Percentiles rank a stretch among this genome's conserved stretches.
Evolutionary conservation across 2,113 vertebrate species (phyloP).

Genomic region (Aptenodytes patagonicus): DNA sequence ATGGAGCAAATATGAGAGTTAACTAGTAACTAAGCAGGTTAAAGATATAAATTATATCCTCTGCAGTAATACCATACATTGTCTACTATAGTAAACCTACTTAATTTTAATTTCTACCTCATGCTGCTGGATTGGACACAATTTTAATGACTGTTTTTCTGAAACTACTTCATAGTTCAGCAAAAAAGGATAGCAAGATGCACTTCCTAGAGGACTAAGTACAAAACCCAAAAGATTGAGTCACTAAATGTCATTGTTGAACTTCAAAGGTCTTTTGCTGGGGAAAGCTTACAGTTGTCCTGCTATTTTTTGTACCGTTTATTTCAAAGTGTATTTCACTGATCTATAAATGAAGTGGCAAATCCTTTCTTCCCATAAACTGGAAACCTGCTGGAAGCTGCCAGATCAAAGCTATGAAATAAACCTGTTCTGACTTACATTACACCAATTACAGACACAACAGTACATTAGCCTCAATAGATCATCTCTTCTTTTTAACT

Average conservation of each 20-base stretch:
- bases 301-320: background rate
- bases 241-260: background rate
- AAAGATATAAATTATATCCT: background rate
- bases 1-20: background rate
- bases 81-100: background rate
- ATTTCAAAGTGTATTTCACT: constrained; percentile 17
- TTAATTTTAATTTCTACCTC: background rate
- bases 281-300: background rate
- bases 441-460: background rate
- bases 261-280: constrained; percentile 21
- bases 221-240: background rate
- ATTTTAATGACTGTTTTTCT: background rate
- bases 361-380: constrained; percentile 25
- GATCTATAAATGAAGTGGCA: constrained; percentile 12
- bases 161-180: background rate
- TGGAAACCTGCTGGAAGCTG: constrained; percentile 16
- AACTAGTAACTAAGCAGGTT: background rate
- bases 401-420: constrained; percentile 28
- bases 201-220: background rate
- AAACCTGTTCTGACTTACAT: background rate
- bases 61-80: background rate
- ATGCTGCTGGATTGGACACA: background rate
- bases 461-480: background rate
- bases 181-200: background rate
- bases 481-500: background rate